Percentiles rank a stretch among this genome's conserved stretches.
phyloP scores from a whole-genome alignment of 1,140 invertebrate species.

The Rhysida immarginata region DNA sequence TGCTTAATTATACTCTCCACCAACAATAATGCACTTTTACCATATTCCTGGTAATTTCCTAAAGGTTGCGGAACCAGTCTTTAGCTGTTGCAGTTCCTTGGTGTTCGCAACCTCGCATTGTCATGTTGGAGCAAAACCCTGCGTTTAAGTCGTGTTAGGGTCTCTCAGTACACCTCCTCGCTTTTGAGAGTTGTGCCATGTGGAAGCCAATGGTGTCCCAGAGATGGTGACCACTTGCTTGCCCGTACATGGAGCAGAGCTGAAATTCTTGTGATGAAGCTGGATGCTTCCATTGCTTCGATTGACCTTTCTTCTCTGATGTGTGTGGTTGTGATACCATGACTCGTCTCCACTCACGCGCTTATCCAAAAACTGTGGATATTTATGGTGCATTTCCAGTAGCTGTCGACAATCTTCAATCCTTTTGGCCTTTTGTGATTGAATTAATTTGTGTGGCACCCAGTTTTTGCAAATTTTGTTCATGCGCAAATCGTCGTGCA shows the following conservation, averaged over 20 bases:
- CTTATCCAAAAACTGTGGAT: neutral
- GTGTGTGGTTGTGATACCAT: neutral
- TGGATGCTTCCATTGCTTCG: neutral
- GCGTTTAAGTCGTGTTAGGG: too few species aligned
- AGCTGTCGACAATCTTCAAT: neutral
- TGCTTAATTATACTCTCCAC: too few species aligned
- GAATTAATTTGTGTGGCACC: neutral
- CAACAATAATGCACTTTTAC: too few species aligned
- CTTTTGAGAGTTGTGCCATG: too few species aligned
- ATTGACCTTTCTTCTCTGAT: neutral
- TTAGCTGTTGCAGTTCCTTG: too few species aligned
- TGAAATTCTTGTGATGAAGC: neutral
- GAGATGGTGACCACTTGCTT: neutral
- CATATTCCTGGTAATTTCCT: too few species aligned
- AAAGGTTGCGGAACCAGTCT: too few species aligned
- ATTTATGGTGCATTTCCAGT: neutral
- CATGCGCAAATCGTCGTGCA: neutral
- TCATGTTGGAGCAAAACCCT: too few species aligned
- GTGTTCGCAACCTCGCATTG: too few species aligned
- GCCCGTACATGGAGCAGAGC: neutral
- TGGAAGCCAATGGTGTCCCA: neutral
- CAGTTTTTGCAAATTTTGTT: neutral
- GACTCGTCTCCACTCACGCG: neutral
- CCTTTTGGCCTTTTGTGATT: neutral
- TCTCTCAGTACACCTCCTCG: too few species aligned